phyloP scores from a whole-genome alignment of 1,140 invertebrate genomes.

The Hermetia illucens region DNA sequence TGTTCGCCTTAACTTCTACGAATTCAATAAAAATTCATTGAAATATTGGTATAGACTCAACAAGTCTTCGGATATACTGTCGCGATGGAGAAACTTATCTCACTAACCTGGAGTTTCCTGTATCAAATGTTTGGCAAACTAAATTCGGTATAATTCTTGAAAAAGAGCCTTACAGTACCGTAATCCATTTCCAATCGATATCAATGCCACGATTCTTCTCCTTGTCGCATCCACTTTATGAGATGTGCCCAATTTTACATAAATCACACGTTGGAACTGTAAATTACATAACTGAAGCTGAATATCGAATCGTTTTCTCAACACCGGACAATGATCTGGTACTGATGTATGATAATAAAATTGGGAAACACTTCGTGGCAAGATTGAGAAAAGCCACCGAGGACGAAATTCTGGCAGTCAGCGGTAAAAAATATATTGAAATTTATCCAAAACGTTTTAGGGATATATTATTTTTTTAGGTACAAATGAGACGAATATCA shows the following conservation, averaged over 20 bases:
- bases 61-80: constrained; percentile 63
- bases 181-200: constrained; percentile 22
- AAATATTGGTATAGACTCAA: constrained; percentile 62
- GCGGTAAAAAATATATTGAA: constrained; percentile 11
- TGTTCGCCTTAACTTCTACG: neutral
- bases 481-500: neutral
- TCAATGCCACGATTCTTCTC: constrained; percentile 60
- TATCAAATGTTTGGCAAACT: constrained; percentile 58
- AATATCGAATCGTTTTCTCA: constrained; percentile 42
- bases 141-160: constrained; percentile 66
- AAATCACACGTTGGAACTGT: constrained; percentile 34
- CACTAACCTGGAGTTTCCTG: constrained; percentile 71
- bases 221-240: constrained; percentile 74
- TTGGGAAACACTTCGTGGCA: constrained; percentile 68
- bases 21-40: constrained; percentile 14
- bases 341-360: constrained; percentile 60
- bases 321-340: constrained; percentile 47
- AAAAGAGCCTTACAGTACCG: constrained; percentile 34
- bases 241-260: constrained; percentile 69
- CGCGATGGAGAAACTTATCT: constrained; percentile 69
- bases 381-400: constrained; percentile 55
- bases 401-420: constrained; percentile 50
- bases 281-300: constrained; percentile 43
- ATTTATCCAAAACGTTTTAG: neutral
- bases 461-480: neutral